phyloP scores from a whole-genome alignment of 2,888 invertebrate genomes.

The Chesias legatella region DNA sequence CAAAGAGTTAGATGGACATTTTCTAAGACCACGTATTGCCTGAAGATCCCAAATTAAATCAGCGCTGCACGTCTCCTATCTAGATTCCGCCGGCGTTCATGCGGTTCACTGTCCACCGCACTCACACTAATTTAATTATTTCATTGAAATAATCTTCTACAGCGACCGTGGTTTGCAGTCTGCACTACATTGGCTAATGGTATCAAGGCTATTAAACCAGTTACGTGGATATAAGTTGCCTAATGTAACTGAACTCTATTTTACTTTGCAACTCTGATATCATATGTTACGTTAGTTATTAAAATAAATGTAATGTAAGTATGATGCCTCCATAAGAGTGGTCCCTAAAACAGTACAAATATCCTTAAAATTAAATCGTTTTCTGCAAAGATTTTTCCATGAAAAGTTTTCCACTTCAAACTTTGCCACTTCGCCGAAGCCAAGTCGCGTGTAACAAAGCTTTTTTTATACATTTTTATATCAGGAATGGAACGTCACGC shows the following conservation, averaged over 20 bases:
- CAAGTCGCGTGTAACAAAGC: slow-evolving; percentile 78
- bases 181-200: slow-evolving; percentile 48
- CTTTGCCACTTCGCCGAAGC: slow-evolving; percentile 77
- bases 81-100: slow-evolving; percentile 58
- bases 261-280: slow-evolving; percentile 16
- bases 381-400: slow-evolving; percentile 75
- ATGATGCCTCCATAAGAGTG: slow-evolving; percentile 48
- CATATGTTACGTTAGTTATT: too few species aligned
- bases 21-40: slow-evolving; percentile 31
- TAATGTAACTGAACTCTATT: slow-evolving; percentile 28
- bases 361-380: slow-evolving; percentile 76
- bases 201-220: slow-evolving; percentile 43
- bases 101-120: slow-evolving; percentile 59
- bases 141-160: slow-evolving; percentile 65
- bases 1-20: slow-evolving; percentile 11
- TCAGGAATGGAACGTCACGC: slow-evolving; percentile 76
- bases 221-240: slow-evolving; percentile 36
- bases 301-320: too few species aligned
- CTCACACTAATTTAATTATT: slow-evolving; percentile 65
- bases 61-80: slow-evolving; percentile 39
- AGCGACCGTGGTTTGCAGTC: slow-evolving; percentile 52
- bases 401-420: slow-evolving; percentile 80
- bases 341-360: slow-evolving; percentile 68
- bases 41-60: slow-evolving; percentile 53
- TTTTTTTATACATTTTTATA: slow-evolving; percentile 80